phyloP scores from a whole-genome alignment of 2,888 invertebrate genomes.

The Lathronympha strigana region DNA sequence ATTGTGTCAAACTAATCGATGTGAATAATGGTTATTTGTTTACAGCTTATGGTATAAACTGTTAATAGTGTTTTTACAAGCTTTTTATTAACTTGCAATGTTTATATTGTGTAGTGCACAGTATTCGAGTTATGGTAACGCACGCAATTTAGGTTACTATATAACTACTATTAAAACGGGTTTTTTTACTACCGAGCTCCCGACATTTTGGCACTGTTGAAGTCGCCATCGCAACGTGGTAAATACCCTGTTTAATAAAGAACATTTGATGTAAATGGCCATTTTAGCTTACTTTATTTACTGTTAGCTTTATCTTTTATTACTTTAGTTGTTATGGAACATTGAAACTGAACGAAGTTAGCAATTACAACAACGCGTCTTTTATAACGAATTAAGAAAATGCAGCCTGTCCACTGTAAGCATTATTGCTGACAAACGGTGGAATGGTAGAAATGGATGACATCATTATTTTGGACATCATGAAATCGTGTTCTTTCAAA shows the following conservation, averaged over 20 bases:
- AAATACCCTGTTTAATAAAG: too few species aligned
- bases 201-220: too few species aligned
- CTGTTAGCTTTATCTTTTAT: background rate
- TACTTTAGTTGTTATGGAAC: background rate
- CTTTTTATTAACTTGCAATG: background rate
- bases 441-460: too few species aligned
- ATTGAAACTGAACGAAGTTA: background rate
- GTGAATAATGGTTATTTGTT: slow-evolving; percentile 37
- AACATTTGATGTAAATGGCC: too few species aligned
- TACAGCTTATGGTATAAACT: slow-evolving; percentile 2
- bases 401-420: background rate
- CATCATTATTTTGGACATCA: background rate
- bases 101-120: background rate
- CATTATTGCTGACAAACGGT: background rate
- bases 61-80: slow-evolving; percentile 16
- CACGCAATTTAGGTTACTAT: too few species aligned
- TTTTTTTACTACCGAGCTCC: too few species aligned
- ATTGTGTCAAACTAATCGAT: slow-evolving; percentile 25
- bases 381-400: slow-evolving; percentile 18
- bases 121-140: background rate
- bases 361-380: slow-evolving; percentile 18
- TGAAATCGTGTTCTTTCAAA: too few species aligned
- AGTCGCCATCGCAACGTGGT: too few species aligned
- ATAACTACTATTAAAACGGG: too few species aligned
- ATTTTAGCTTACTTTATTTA: too few species aligned